Percentiles rank a stretch among this genome's conserved stretches.
phyloP scores from a whole-genome alignment of 2,888 invertebrate species.

The Limnephilus lunatus region DNA sequence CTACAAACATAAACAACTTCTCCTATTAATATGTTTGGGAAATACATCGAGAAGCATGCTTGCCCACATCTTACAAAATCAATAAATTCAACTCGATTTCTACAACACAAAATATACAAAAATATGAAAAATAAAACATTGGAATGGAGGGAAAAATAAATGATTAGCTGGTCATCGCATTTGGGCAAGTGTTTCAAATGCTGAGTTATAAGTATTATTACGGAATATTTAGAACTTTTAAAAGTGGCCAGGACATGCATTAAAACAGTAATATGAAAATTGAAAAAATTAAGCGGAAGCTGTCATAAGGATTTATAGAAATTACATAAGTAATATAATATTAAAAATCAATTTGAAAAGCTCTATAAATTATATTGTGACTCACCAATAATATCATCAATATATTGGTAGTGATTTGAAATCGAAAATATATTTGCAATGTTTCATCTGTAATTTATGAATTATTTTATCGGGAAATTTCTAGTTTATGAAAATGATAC shows the following conservation, averaged over 20 bases:
- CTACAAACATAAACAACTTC: slow-evolving; percentile 72
- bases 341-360: not conserved
- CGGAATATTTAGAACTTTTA: not conserved
- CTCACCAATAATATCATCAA: not conserved
- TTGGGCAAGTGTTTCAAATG: not conserved
- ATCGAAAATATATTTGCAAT: not conserved
- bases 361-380: not conserved
- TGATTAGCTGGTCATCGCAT: not conserved
- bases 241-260: not conserved
- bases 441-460: not conserved
- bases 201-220: not conserved
- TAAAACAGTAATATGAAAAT: not conserved
- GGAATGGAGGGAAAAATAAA: not conserved
- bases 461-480: not conserved
- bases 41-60: not conserved
- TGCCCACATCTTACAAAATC: not conserved
- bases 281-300: not conserved
- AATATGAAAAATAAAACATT: not conserved
- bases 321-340: not conserved
- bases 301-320: not conserved
- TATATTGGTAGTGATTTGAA: not conserved
- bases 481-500: not conserved
- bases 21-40: not conserved
- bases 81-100: not conserved
- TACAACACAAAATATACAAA: not conserved